Evolutionary conservation across 2,888 invertebrate species (phyloP), one percentile per base, ranked within the genome.

Genomic region (Ephialtes manifestator): DNA sequence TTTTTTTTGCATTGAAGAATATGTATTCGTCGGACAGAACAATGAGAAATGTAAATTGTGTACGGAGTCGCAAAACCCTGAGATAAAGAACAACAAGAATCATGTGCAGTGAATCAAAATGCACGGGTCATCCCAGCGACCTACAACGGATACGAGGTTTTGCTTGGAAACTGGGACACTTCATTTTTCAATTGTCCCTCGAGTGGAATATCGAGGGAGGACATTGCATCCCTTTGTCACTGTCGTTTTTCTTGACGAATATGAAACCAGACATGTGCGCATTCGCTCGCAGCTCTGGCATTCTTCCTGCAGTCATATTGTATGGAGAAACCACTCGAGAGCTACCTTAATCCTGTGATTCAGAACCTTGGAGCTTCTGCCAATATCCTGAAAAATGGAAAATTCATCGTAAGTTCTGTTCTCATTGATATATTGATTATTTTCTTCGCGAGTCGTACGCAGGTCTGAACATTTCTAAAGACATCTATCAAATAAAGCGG

Each of bases 161-260:
- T 63, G 48, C 39, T 39, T 53, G 43, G 51, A 80, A 80, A 65
- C 72, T 53, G 51, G 58, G 39, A 53, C 72, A 39, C 39, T 80
- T 72, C 79, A 72, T 80, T 72, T 72, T 71, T 72, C 71, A 51
- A 53, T 80, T 65, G 72, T 72, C 63, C 43, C 65, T 20, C 43
- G 55, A 46, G 43, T 24, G 5, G 5, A 28, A 58, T 43, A 10
- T 11, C 18, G 43, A 65, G 53, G n/a, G 15, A 18, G 13, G 43
- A 63, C 58, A 35, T 67, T 20, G 67, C 43, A 39, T 78, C 80
- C 72, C 77, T 83, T 83, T 85, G 77, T 85, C 83, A 85, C 46
- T 80, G 83, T 71, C 39, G 55, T 24, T 13, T 28, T 39, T 31
- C 39, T 63, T 68, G 75, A 51, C 65, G 75, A 79, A 70, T 65